Evolutionary conservation across 2,888 invertebrate species (phyloP), one percentile per base, ranked within the genome.

Genomic region (Parnassius orleans): DNA sequence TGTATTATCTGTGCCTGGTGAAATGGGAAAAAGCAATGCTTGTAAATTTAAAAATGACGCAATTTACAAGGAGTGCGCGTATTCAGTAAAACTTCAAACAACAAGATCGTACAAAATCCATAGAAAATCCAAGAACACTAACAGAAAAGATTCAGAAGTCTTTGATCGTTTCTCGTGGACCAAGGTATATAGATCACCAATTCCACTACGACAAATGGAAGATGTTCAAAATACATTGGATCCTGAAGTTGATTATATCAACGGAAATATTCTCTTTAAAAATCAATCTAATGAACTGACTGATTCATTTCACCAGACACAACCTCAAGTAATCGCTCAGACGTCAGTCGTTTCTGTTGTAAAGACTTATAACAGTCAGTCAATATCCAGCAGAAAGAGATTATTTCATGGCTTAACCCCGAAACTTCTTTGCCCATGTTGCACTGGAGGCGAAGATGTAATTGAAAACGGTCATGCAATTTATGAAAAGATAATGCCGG

Each of bases 31-130:
- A 62, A 62, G 54, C 56, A 51, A 59, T 53, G 58, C 55, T 60
- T 43, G 55, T 57, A 47, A 52, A 19, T 68, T 68, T 52, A 68
- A 62, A 59, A 67, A 61, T 59, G 65, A 71, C 47, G 64, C 72
- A 53, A 70, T 87, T 51, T 89, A 88, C 67, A 86, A 79, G 72
- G 79, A 82, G 15, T 90, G 88, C 66, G 81, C 81, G 67, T 83
- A 77, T 68, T 68, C 71, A 48, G 60, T 59, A 54, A 65, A 65
- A 64, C 56, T 56, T 9, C 14, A 52, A 54, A 69, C 60, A 51
- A 48, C 14, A 7, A 59, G 5, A 56, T 53, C 48, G 67, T 68
- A 9, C 69, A 67, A 60, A 58, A 64, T 50, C 15, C 42, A 47
- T 15, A 46, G 41, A 14, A 48, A 48, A 60, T 57, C 10, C 61